Evolutionary conservation across 1,140 invertebrate species (phyloP).

Genomic region (Marisa cornuarietis): DNA sequence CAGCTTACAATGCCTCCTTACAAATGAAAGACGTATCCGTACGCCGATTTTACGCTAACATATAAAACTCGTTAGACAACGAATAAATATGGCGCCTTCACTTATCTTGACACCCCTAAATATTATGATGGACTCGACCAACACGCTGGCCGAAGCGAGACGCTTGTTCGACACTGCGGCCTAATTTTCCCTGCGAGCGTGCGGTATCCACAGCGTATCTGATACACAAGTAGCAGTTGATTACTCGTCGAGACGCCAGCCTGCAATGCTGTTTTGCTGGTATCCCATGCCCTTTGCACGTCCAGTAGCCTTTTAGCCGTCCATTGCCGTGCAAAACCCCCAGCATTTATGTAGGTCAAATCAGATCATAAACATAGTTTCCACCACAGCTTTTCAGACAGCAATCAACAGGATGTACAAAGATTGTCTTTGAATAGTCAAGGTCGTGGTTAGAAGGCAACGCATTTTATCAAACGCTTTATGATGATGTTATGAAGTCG

Average conservation of each 20-base stretch:
- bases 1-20: neutral
- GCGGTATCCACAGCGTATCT: slow-evolving; percentile 25
- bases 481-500: no score
- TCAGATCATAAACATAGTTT: no score
- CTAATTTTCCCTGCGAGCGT: slow-evolving; percentile 29
- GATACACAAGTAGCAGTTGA: slow-evolving; percentile 24
- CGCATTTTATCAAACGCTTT: no score
- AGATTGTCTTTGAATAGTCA: slow-evolving; percentile 19
- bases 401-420: slow-evolving; percentile 21
- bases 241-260: slow-evolving; percentile 11
- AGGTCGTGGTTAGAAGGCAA: neutral
- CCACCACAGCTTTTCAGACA: neutral
- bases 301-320: no score
- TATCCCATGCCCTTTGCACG: no score
- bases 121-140: slow-evolving; percentile 13
- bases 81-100: neutral
- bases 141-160: slow-evolving; percentile 27
- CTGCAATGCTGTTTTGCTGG: neutral
- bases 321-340: no score
- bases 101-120: slow-evolving; percentile 20
- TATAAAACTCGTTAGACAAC: neutral
- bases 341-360: no score
- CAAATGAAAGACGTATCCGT: neutral
- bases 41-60: neutral
- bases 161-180: slow-evolving; percentile 33